These are phyloP conservation scores for Mystacornis crossleyi DNA, from an alignment of 2,113 vertebrate species.

Conservation along the genomic window DNA sequence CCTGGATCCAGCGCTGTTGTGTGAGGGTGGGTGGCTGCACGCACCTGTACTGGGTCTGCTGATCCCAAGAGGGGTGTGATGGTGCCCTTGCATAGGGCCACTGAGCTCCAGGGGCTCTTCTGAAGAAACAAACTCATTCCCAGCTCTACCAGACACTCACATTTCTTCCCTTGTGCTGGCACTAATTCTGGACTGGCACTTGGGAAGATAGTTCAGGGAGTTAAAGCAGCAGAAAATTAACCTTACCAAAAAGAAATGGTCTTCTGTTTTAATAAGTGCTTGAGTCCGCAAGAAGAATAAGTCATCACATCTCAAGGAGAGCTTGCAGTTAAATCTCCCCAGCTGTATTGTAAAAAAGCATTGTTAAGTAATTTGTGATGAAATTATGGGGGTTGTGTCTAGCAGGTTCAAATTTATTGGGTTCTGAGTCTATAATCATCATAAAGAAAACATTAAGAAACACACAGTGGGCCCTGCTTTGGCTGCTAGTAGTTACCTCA, in stretches of 20 bases:
- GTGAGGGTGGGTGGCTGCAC: not conserved
- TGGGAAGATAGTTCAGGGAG: not conserved
- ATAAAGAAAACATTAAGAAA: not conserved
- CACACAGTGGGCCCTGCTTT: not conserved
- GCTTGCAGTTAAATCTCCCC: not conserved
- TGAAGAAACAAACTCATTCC: not conserved
- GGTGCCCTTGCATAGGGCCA: not conserved
- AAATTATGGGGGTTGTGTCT: not conserved
- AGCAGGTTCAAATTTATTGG: not conserved
- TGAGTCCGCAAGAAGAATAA: not conserved
- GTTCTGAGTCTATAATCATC: not conserved
- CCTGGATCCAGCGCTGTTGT: not conserved
- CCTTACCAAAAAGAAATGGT: not conserved
- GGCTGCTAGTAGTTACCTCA: not conserved
- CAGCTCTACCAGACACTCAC: not conserved
- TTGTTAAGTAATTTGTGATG: not conserved
- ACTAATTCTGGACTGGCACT: not conserved
- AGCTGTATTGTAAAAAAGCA: not conserved
- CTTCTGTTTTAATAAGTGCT: not conserved
- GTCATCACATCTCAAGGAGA: not conserved
- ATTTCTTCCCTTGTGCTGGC: not conserved
- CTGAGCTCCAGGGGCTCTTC: not conserved
- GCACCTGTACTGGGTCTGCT: rapidly evolving
- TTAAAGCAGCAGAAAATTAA: not conserved
- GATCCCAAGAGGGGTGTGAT: not conserved